Evolutionary conservation across 2,113 vertebrate species (phyloP).

Genomic region (Oncorhynchus kisutch): DNA sequence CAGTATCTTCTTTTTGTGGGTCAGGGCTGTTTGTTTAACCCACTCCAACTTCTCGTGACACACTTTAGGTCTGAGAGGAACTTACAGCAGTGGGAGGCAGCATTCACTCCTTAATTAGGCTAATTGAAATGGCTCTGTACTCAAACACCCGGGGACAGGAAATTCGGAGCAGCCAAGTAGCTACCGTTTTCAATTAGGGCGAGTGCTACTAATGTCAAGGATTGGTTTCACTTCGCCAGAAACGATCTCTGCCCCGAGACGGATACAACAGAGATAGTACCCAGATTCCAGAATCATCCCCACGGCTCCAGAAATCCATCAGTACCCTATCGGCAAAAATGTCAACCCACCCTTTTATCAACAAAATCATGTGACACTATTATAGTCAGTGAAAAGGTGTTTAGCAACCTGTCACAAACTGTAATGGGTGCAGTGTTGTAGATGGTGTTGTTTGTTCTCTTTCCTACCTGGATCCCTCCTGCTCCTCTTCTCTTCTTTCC

Average conservation of each 20-base stretch:
- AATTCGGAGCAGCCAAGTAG: constrained; percentile 31
- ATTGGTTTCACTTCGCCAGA: neutral
- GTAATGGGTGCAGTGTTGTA: neutral
- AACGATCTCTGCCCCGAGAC: too few species aligned
- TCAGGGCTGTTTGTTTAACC: constrained; percentile 61
- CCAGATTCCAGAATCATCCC: too few species aligned
- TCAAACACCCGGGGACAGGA: constrained; percentile 62
- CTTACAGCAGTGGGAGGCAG: constrained; percentile 55
- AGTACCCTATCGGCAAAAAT: too few species aligned
- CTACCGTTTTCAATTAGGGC: constrained; percentile 40
- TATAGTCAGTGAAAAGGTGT: too few species aligned
- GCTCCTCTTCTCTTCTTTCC: constrained; percentile 45
- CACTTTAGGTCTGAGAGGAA: constrained; percentile 46
- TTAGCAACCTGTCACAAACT: neutral
- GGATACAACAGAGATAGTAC: too few species aligned
- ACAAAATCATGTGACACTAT: too few species aligned
- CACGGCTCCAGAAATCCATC: too few species aligned
- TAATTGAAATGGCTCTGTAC: constrained; percentile 65
- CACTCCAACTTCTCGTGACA: constrained; percentile 66
- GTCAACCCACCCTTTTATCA: too few species aligned
- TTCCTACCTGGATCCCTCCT: constrained; percentile 52
- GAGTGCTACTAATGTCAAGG: constrained; percentile 14
- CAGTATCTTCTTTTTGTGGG: constrained; percentile 59
- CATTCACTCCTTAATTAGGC: constrained; percentile 64
- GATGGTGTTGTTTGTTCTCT: neutral